A percentile compares a stretch with the other conserved stretches of the same genome.
These are phyloP conservation scores for Albula goreensis DNA, from an alignment of 2,113 vertebrate genomes.

Conservation along the genomic window DNA sequence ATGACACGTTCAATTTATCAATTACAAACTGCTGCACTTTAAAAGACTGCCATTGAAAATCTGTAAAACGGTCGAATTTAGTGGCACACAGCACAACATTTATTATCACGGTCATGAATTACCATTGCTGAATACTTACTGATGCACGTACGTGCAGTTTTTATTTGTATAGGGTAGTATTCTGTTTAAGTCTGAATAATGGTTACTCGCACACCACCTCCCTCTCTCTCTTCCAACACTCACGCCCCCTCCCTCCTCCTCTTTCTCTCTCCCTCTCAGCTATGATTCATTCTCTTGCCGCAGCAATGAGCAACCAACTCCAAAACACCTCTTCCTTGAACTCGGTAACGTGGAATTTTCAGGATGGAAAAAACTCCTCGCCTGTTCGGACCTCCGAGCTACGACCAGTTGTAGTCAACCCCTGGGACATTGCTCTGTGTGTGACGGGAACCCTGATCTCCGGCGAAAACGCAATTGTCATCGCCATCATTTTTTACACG, in stretches of 20 bases:
- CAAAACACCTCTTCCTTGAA: slow-evolving; percentile 32
- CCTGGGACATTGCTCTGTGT: slow-evolving; percentile 86
- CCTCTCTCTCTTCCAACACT: neutral
- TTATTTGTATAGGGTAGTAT: slow-evolving; percentile 11
- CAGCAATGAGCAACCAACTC: slow-evolving; percentile 66
- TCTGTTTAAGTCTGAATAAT: slow-evolving; percentile 27
- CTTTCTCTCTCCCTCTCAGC: slow-evolving; percentile 52
- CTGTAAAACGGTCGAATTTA: neutral
- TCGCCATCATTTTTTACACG: slow-evolving; percentile 85
- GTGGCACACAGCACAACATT: neutral
- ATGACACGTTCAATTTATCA: neutral
- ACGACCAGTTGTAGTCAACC: slow-evolving; percentile 64
- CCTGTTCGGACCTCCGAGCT: slow-evolving; percentile 52
- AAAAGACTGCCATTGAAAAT: neutral
- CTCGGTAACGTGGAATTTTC: slow-evolving; percentile 56
- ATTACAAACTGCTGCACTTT: neutral
- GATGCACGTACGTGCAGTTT: neutral
- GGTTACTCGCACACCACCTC: slow-evolving; percentile 14
- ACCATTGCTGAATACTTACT: neutral
- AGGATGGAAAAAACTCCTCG: slow-evolving; percentile 57
- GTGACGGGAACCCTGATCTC: slow-evolving; percentile 85
- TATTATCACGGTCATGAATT: neutral
- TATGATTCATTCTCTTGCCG: slow-evolving; percentile 77
- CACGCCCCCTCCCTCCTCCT: neutral
- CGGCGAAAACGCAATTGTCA: slow-evolving; percentile 85